These are phyloP conservation scores for Lasioglossum marginatum DNA, from an alignment of 2,888 invertebrate genomes.

Conservation along the genomic window DNA sequence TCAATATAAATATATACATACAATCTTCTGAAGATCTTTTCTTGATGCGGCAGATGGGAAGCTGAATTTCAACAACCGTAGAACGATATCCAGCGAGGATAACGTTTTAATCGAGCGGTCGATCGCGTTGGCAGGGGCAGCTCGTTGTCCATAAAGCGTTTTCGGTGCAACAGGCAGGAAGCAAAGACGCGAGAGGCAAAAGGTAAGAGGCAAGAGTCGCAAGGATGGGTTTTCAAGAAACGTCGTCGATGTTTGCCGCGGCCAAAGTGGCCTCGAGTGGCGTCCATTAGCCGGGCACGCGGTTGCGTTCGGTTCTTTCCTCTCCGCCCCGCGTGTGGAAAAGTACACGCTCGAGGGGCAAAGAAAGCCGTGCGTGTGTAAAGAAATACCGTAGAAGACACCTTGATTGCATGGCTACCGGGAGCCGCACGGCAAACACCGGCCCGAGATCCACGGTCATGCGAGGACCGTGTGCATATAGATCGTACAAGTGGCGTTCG, in stretches of 20 bases:
- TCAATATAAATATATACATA: background rate
- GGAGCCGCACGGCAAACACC: conserved; percentile 81
- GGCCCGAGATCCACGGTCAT: conserved; percentile 43
- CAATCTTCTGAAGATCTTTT: background rate
- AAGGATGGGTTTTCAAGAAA: conserved; percentile 82
- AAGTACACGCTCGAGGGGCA: conserved; percentile 73
- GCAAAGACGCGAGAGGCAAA: conserved; percentile 19
- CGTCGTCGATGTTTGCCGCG: conserved; percentile 82
- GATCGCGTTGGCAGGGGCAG: conserved; percentile 6
- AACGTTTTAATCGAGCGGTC: conserved; percentile 4
- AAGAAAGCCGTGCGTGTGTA: conserved; percentile 78
- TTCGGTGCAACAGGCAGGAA: conserved; percentile 57
- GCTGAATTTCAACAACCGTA: background rate
- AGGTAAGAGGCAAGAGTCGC: conserved; percentile 58
- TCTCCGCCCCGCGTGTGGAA: conserved; percentile 63
- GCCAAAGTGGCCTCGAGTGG: conserved; percentile 84
- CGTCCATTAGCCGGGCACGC: conserved; percentile 82
- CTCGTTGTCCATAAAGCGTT: conserved; percentile 37
- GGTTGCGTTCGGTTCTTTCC: conserved; percentile 51
- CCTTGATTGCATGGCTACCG: conserved; percentile 82
- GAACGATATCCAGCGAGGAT: background rate
- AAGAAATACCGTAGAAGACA: conserved; percentile 83
- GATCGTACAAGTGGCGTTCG: conserved; percentile 66
- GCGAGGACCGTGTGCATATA: conserved; percentile 44
- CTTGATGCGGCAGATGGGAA: background rate